A percentile compares a stretch with the other conserved stretches of the same genome.
Conservation (phyloP, 2,888 invertebrate genomes). For the Cataglyphis rosenhaueri region DNA sequence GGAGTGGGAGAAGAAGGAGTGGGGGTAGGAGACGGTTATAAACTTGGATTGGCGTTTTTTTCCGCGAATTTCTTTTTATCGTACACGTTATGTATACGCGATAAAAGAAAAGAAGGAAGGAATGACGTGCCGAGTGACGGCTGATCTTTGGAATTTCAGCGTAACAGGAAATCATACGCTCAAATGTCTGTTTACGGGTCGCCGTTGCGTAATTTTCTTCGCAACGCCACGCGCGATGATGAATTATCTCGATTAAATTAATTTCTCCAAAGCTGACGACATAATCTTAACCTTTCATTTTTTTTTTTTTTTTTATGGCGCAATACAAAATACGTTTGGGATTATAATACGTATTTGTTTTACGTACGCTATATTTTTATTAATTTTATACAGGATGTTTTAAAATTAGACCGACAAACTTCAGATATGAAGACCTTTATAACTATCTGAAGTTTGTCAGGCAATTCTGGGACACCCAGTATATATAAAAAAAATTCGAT, state of each 20-base stretch:
- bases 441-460: too few species aligned
- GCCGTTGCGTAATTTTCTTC: conserved; percentile 54
- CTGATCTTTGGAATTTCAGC: conserved; percentile 58
- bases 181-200: conserved; percentile 55
- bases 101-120: conserved; percentile 41
- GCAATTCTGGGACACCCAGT: too few species aligned
- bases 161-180: conserved; percentile 53
- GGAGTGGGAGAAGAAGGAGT: background rate
- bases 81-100: conserved; percentile 6
- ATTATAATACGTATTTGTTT: background rate
- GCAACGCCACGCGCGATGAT: conserved; percentile 14
- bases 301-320: background rate
- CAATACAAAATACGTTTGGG: background rate
- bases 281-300: background rate
- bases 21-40: conserved; percentile 21
- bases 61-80: conserved; percentile 60
- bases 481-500: background rate
- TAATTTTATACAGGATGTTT: too few species aligned
- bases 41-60: conserved; percentile 44
- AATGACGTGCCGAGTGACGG: conserved; percentile 52
- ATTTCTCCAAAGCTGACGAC: background rate
- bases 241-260: conserved; percentile 31
- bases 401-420: too few species aligned
- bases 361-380: too few species aligned
- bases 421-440: too few species aligned